Base-by-base conservation (phyloP, 1,140 invertebrate genomes). In the Eriocheir sinensis region DNA sequence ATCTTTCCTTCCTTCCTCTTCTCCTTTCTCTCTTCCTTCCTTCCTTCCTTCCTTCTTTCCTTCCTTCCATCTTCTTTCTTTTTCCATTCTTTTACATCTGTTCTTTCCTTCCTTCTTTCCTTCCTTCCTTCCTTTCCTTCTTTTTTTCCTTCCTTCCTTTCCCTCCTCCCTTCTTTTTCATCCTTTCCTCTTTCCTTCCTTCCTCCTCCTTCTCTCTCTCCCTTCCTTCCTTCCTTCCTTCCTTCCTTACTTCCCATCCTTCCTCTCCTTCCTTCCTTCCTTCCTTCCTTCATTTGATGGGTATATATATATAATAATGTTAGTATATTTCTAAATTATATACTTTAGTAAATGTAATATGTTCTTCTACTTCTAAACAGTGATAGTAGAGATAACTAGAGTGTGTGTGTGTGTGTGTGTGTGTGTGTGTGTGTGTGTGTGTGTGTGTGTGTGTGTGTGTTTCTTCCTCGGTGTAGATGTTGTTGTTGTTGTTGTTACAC, bases 131-230 rank as follows among this genome's bases (percentile, higher is more conserved):
- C 27, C 27, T 27, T 27, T 27, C 53, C 27, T 27, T 72, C 27
- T 72, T 27, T 12, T 72, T 72, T 27, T 27, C 38, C 21, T 15
- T 3, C 21, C 32, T 38, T 32, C n/a, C 8, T 32, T 86, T 86
- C 34, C 8, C 0, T 86, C 17, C 21, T 0, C 40, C 34, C 27
- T 38, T 30, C 83, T 86, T 8, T 38, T 86, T 36, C 17, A 30
- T 32, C 83, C 38, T 36, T 32, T 36, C 38, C 83, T 86, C 83
- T 86, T 38, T 44, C 83, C 40, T 38, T 86, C 83, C 40, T 9
- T 86, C 83, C 40, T 38, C 40, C 83, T 86, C 83, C 9, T 21
- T 86, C 83, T 86, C 17, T 86, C 30, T 86, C 0, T 86, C 32
- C 21, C 53, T 72, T 27, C 53, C 53, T 12, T 12, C 53, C 53